A percentile compares a stretch with the other conserved stretches of the same genome.
These are phyloP conservation scores for Myodes glareolus DNA, from an alignment of 2,113 vertebrate species.

Conservation along the genomic window DNA sequence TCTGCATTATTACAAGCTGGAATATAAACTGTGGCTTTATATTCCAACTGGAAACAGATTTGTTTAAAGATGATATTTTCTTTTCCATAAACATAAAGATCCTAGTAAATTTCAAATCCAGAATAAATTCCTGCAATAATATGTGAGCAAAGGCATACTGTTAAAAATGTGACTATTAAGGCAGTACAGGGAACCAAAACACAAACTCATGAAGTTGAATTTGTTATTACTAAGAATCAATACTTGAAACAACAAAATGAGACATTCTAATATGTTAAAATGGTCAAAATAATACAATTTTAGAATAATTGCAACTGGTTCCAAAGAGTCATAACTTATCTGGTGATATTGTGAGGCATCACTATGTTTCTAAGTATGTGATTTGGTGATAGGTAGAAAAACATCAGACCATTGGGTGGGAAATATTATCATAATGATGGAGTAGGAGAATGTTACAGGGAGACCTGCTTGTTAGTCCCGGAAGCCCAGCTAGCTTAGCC, in stretches of 20 bases:
- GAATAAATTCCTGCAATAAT: not conserved
- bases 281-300: not conserved
- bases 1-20: not conserved
- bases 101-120: not conserved
- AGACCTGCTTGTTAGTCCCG: no score
- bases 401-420: not conserved
- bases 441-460: not conserved
- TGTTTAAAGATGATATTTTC: slow-evolving; percentile 1
- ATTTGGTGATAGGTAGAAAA: not conserved
- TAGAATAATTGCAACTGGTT: not conserved
- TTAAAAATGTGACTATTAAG: not conserved
- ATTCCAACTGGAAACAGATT: slow-evolving; percentile 43
- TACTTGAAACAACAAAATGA: not conserved
- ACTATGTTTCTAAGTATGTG: not conserved
- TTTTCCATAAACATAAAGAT: slow-evolving; percentile 38
- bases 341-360: not conserved
- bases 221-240: not conserved
- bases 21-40: not conserved
- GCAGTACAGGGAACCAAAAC: not conserved
- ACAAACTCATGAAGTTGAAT: not conserved
- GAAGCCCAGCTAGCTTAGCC: no score
- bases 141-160: not conserved
- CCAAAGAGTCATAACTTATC: not conserved
- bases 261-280: not conserved
- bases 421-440: not conserved